These are phyloP conservation scores for Agrochola lota DNA, from an alignment of 2,888 invertebrate genomes.

Conservation along the genomic window DNA sequence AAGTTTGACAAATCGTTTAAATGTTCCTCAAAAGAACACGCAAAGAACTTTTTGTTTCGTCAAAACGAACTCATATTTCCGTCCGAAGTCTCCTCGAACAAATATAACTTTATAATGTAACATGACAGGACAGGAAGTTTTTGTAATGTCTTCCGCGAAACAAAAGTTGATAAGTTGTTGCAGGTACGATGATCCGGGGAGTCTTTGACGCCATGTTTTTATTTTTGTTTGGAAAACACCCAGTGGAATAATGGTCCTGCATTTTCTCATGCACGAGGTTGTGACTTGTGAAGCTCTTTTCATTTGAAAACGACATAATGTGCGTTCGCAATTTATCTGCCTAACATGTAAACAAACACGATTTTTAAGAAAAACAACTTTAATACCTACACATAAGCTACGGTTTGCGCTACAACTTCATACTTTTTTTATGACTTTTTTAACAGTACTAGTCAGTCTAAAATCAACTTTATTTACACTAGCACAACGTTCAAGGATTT, in stretches of 20 bases:
- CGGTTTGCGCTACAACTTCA: too few species aligned
- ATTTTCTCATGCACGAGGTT: not conserved
- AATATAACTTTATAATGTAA: slow-evolving; percentile 61
- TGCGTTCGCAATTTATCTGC: too few species aligned
- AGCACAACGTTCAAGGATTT: too few species aligned
- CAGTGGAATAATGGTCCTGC: not conserved
- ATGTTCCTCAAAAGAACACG: slow-evolving; percentile 7
- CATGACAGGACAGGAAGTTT: slow-evolving; percentile 41
- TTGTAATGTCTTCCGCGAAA: slow-evolving; percentile 17
- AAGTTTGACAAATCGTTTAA: slow-evolving; percentile 8
- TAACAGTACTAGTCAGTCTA: too few species aligned
- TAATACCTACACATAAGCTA: too few species aligned
- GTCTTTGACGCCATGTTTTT: not conserved
- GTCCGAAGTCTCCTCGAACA: slow-evolving; percentile 37
- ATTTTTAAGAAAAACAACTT: too few species aligned
- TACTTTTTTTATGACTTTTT: too few species aligned
- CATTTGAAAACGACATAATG: too few species aligned
- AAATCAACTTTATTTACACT: too few species aligned
- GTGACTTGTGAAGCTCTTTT: too few species aligned
- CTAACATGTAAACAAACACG: too few species aligned
- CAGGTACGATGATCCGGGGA: slow-evolving; percentile 10
- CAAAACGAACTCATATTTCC: slow-evolving; percentile 34
- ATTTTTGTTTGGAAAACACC: not conserved
- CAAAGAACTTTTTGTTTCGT: slow-evolving; percentile 20
- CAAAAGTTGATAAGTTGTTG: slow-evolving; percentile 40